A percentile compares a stretch with the other conserved stretches of the same genome.
Evolutionary conservation across 2,797 vertebrate genomes (phyloP).

Genomic region (Schizothorax lantsangensis): DNA sequence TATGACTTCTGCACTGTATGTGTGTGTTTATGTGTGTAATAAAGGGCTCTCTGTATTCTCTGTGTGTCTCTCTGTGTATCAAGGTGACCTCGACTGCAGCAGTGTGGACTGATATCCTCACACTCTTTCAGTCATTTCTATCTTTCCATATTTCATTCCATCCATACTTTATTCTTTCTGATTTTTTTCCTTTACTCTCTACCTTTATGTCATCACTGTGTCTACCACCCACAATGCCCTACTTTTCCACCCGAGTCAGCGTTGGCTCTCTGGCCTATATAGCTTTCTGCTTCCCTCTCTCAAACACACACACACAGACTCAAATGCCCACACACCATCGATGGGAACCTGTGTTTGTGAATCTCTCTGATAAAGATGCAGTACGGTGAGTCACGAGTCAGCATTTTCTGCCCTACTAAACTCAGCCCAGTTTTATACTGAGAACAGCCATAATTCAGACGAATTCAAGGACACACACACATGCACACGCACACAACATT

Average conservation of each 20-base stretch:
- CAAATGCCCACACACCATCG: constrained; percentile 21
- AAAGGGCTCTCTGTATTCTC: constrained; percentile 12
- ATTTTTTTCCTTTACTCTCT: background rate
- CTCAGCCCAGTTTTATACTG: constrained; percentile 73
- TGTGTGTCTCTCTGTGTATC: constrained; percentile 22
- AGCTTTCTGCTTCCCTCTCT: background rate
- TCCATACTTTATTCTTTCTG: background rate
- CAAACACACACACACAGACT: background rate
- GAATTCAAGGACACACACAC: constrained; percentile 19
- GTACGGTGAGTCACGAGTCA: constrained; percentile 74
- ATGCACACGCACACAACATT: background rate
- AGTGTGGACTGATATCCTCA: constrained; percentile 13
- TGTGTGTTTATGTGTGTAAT: constrained; percentile 13
- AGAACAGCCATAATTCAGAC: constrained; percentile 54
- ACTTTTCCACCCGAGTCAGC: constrained; percentile 35
- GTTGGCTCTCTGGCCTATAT: constrained; percentile 7
- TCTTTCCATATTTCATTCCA: background rate
- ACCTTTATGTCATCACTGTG: background rate
- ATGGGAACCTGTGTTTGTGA: constrained; percentile 5
- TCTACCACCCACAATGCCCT: constrained; percentile 22
- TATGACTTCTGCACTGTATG: background rate
- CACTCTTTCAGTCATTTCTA: background rate
- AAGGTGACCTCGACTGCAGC: constrained; percentile 51
- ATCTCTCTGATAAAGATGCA: constrained; percentile 55
- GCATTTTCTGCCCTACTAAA: constrained; percentile 83